phyloP scores from a whole-genome alignment of 2,888 invertebrate species.

The Baronia brevicornis region DNA sequence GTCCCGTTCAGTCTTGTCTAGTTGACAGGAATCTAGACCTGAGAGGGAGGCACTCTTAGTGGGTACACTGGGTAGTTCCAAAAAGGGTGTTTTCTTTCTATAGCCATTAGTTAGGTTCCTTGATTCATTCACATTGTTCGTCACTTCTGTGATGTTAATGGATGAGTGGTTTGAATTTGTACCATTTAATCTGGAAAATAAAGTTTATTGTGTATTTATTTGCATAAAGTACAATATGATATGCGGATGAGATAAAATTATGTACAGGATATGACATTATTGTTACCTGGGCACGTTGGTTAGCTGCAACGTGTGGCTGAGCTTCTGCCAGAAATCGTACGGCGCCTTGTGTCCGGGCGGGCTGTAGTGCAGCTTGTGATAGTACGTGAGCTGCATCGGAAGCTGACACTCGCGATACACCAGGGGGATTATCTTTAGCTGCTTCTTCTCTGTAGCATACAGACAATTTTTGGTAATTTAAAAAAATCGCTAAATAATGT shows the following conservation, averaged over 20 bases:
- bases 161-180: conserved; percentile 23
- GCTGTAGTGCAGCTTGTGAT: conserved; percentile 76
- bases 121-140: conserved; percentile 11
- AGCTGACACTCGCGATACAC: conserved; percentile 78
- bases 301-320: conserved; percentile 70
- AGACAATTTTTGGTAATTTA: neutral
- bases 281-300: conserved; percentile 20
- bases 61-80: conserved; percentile 23
- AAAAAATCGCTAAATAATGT: neutral
- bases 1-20: conserved; percentile 13
- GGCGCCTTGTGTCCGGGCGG: conserved; percentile 43
- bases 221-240: conserved; percentile 2
- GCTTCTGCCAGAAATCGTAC: conserved; percentile 83
- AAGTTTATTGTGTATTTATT: neutral
- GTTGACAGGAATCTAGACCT: conserved; percentile 22
- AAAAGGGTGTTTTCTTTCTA: conserved; percentile 19
- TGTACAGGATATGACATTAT: neutral
- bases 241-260: too few relatives aligned
- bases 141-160: conserved; percentile 33
- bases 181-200: conserved; percentile 14
- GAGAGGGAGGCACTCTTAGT: conserved; percentile 25
- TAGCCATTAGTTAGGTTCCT: conserved; percentile 15
- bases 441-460: conserved; percentile 37
- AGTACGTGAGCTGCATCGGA: conserved; percentile 79
- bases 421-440: conserved; percentile 82